These are phyloP conservation scores for Heliconius melpomene DNA, from an alignment of 1,140 invertebrate genomes.

Conservation along the genomic window DNA sequence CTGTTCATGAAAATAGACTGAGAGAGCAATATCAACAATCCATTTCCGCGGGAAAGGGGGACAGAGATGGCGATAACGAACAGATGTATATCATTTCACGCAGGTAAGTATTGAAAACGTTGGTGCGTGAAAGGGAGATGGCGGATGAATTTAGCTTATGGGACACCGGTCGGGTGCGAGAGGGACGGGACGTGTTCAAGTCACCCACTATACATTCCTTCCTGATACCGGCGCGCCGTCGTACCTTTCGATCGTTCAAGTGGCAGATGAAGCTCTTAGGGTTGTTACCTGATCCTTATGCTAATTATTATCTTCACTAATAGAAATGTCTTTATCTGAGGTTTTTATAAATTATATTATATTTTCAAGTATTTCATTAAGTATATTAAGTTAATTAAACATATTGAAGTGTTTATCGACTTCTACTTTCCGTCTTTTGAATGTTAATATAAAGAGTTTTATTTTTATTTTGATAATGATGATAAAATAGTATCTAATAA, in stretches of 20 bases:
- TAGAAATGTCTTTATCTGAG: slow-evolving; percentile 4
- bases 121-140: slow-evolving; percentile 72
- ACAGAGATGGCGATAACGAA: slow-evolving; percentile 66
- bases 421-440: too few species aligned
- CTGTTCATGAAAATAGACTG: slow-evolving; percentile 71
- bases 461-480: too few species aligned
- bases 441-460: too few species aligned
- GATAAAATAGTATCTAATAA: too few species aligned
- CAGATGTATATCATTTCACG: slow-evolving; percentile 80
- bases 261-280: slow-evolving; percentile 80
- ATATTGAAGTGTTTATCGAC: too few species aligned
- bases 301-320: slow-evolving; percentile 32
- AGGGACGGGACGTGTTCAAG: slow-evolving; percentile 75
- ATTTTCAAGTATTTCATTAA: neutral
- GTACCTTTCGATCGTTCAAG: slow-evolving; percentile 81
- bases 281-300: slow-evolving; percentile 57
- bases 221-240: slow-evolving; percentile 77
- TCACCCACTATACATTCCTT: slow-evolving; percentile 80
- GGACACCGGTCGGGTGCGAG: slow-evolving; percentile 70
- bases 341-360: neutral
- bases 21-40: slow-evolving; percentile 77
- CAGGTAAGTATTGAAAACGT: slow-evolving; percentile 80
- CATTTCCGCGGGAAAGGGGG: slow-evolving; percentile 53
- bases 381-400: neutral
- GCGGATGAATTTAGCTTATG: slow-evolving; percentile 72